Conservation (phyloP, 2,113 vertebrate species). For the Turdus rufiventris region DNA sequence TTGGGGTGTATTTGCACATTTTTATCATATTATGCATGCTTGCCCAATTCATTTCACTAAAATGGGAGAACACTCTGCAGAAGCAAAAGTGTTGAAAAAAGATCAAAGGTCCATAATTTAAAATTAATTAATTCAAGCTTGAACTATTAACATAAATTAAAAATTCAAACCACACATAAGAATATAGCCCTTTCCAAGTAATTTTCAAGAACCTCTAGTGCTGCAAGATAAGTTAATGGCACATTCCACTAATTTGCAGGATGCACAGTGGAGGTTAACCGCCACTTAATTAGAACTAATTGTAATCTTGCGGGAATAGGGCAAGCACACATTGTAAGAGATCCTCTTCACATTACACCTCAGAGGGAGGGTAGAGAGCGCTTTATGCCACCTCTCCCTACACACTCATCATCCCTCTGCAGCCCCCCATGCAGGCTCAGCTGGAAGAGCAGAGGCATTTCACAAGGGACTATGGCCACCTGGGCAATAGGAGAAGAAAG, state of each 20-base stretch:
- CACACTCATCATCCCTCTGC: neutral
- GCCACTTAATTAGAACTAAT: conserved; percentile 56
- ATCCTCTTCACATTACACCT: neutral
- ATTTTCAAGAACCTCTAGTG: conserved; percentile 11
- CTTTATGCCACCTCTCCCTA: neutral
- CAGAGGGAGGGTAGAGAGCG: neutral
- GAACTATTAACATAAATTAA: conserved; percentile 29
- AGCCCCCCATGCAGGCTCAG: neutral
- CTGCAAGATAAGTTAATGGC: conserved; percentile 28
- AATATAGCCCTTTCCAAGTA: conserved; percentile 1
- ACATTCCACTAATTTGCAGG: conserved; percentile 14
- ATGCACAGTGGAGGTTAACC: conserved; percentile 34
- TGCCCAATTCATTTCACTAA: neutral
- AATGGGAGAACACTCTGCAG: neutral
- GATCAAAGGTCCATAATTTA: neutral
- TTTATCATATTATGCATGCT: neutral
- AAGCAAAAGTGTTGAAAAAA: neutral
- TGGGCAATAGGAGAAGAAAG: neutral
- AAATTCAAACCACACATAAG: conserved; percentile 7
- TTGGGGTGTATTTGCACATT: neutral
- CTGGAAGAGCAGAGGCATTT: neutral
- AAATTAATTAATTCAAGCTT: conserved; percentile 24
- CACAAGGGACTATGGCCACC: rapidly evolving
- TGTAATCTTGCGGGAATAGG: neutral
- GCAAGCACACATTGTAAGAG: neutral